Percentiles rank a stretch among this genome's conserved stretches.
Conservation (phyloP, 1,140 invertebrate genomes). For the Drosophila melanica region DNA sequence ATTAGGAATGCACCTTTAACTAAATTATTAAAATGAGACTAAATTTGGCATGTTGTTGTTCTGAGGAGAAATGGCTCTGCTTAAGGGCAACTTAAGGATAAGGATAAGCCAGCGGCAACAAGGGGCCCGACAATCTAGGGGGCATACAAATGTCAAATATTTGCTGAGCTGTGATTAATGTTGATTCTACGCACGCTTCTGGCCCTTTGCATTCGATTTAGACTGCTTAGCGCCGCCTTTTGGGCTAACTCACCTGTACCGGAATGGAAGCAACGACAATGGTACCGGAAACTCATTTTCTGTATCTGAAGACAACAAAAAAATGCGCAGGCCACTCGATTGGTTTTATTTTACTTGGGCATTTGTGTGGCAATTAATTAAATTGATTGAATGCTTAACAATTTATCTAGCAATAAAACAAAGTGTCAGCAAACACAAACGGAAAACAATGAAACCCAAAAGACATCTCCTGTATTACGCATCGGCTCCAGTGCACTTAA, state of each 20-base stretch:
- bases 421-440: slow-evolving; percentile 29
- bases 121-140: slow-evolving; percentile 24
- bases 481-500: slow-evolving; percentile 42
- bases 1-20: slow-evolving; percentile 31
- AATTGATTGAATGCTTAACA: slow-evolving; percentile 74
- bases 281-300: slow-evolving; percentile 59
- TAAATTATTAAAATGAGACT: slow-evolving; percentile 72
- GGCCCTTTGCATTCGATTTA: slow-evolving; percentile 55
- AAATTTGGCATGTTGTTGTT: slow-evolving; percentile 52
- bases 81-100: slow-evolving; percentile 21
- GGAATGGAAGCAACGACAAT: slow-evolving; percentile 7
- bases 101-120: slow-evolving; percentile 24
- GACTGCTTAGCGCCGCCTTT: slow-evolving; percentile 40
- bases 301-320: not conserved
- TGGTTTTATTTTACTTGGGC: slow-evolving; percentile 41
- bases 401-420: slow-evolving; percentile 59
- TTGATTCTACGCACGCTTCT: slow-evolving; percentile 65
- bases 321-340: slow-evolving; percentile 8
- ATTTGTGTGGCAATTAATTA: slow-evolving; percentile 63
- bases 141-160: slow-evolving; percentile 78
- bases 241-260: slow-evolving; percentile 59
- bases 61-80: slow-evolving; percentile 3
- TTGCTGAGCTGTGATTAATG: slow-evolving; percentile 81
- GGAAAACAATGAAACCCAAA: slow-evolving; percentile 32
- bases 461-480: slow-evolving; percentile 11